Evolutionary conservation across 2,797 vertebrate species (phyloP), one percentile per base, ranked within the genome.

Genomic region (Enteromius thamalakanensis): DNA sequence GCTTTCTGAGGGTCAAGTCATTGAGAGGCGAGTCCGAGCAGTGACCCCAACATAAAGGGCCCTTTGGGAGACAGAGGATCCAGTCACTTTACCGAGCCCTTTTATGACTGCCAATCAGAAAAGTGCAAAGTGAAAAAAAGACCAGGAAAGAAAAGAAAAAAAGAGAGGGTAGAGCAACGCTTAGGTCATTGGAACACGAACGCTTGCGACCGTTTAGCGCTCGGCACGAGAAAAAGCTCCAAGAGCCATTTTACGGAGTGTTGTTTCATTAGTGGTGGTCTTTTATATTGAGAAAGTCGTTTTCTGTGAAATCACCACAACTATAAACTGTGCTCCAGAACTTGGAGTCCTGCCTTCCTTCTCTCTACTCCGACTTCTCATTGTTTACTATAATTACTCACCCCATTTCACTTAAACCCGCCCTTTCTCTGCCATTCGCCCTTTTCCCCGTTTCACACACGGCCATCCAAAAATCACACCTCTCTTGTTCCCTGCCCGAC

Each of bases 21-120:
- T 94, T 93, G 90, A 88, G 89, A 94, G 93, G 92, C 90, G 88
- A 92, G 93, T 93, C 92, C 92, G 90, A 94, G 92, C 90, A 90
- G 92, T 95, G 93, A 95, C 93, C 93, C 94, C 93, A 92, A 91
- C 93, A 93, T 90, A 92, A 89, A 90, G 86, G 84, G 90, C 89
- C 93, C 92, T 92, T 88, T 89, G 92, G 92, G 93, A 91, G 91
- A 90, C 87, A 92, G 92, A 90, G 91, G 88, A 94, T 93, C 89
- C 82, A 78, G 86, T 90, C 80, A 91, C 91, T 91, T 92, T 94
- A 90, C 89, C 82, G 88, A 88, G 90, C 90, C 88, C 69, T 88
- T 72, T 83, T 40, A 81, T 88, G 86, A 90, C 89, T 90, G 91
- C 90, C 89, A 88, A 89, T 87, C 88, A 89, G 90, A 90, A 88